Percentiles rank a stretch among this genome's conserved stretches.
Evolutionary conservation across 2,797 vertebrate species (phyloP).

Genomic region (Antennarius maculatus): DNA sequence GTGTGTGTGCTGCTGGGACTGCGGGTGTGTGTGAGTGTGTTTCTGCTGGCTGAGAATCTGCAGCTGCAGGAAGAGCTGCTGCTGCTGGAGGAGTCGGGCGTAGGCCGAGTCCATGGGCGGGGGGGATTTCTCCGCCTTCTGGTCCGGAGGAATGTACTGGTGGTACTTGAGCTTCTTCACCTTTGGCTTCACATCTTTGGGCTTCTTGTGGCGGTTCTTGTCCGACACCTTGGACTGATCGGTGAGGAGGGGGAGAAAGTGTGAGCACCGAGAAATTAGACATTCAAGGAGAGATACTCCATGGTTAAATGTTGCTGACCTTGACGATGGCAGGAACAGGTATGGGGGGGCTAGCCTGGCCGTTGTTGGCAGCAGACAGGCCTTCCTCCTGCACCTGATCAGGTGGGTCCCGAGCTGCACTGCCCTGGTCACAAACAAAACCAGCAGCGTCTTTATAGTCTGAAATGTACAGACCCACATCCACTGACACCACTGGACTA

Average conservation of each 20-base stretch:
- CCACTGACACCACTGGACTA: no score
- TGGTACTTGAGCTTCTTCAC: slow-evolving; percentile 99
- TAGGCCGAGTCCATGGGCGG: slow-evolving; percentile 99
- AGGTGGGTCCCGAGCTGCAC: slow-evolving; percentile 77
- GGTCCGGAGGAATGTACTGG: slow-evolving; percentile 98
- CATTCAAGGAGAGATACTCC: neutral
- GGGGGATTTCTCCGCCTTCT: slow-evolving; percentile 96
- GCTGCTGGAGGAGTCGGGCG: slow-evolving; percentile 94
- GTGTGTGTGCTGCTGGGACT: slow-evolving; percentile 77
- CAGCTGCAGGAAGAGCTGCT: slow-evolving; percentile 97
- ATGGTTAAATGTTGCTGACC: slow-evolving; percentile 73
- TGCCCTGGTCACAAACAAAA: slow-evolving; percentile 58
- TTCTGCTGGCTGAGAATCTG: slow-evolving; percentile 99
- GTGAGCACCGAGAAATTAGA: neutral
- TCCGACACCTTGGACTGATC: slow-evolving; percentile 90
- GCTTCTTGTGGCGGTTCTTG: slow-evolving; percentile 97
- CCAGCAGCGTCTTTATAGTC: neutral
- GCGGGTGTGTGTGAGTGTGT: slow-evolving; percentile 80
- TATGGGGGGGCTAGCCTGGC: slow-evolving; percentile 76
- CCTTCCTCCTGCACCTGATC: slow-evolving; percentile 80
- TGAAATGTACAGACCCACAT: neutral
- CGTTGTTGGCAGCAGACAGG: slow-evolving; percentile 74
- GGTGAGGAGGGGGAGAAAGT: neutral
- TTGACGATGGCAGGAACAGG: slow-evolving; percentile 86
- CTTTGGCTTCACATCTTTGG: slow-evolving; percentile 98